phyloP scores from a whole-genome alignment of 2,797 vertebrate species.

The Eulemur albifrons region DNA sequence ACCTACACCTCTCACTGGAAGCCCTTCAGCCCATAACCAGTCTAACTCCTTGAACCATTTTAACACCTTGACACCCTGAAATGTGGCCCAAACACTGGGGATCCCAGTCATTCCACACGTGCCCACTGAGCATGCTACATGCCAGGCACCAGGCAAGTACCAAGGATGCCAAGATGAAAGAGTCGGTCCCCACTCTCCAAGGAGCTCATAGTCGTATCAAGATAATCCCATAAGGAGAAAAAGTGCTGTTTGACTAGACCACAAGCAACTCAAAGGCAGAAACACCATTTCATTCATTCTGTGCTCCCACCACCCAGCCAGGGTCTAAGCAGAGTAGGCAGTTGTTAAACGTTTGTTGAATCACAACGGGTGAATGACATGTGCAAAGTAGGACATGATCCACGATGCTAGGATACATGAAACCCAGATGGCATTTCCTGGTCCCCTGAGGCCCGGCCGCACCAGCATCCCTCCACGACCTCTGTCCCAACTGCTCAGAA shows the following conservation, averaged over 20 bases:
- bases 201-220: background rate
- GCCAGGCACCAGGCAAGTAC: background rate
- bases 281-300: background rate
- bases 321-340: background rate
- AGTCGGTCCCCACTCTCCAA: background rate
- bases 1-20: background rate
- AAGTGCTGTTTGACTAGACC: background rate
- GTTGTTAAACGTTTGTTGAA: background rate
- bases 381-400: background rate
- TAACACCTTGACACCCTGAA: background rate
- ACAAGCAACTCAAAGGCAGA: background rate
- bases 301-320: background rate
- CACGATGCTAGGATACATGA: background rate
- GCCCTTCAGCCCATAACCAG: background rate
- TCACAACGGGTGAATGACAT: background rate
- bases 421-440: too few species aligned
- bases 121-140: background rate
- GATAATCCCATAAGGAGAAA: background rate
- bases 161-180: background rate
- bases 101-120: background rate
- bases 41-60: background rate
- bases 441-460: background rate
- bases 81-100: background rate
- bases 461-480: background rate
- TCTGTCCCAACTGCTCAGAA: background rate